These are phyloP conservation scores for Diadumene lineata DNA, from an alignment of 92 coral and sea anemone species.

Conservation along the genomic window DNA sequence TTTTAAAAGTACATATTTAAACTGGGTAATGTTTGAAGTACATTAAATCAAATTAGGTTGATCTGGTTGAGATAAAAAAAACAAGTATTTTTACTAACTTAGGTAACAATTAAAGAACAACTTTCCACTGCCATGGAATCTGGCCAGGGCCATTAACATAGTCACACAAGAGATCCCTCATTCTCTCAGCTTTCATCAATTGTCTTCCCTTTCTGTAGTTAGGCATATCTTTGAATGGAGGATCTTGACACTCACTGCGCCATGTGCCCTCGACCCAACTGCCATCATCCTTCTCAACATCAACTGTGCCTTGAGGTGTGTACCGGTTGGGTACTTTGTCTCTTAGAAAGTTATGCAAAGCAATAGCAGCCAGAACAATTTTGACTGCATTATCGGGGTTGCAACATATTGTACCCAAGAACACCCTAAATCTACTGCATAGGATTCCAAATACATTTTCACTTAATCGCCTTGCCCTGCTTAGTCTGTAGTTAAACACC, in stretches of 20 bases:
- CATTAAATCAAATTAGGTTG: too few species aligned
- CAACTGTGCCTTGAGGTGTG: slow-evolving; percentile 41
- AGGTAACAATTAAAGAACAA: background rate
- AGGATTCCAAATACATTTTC: slow-evolving; percentile 65
- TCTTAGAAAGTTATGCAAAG: slow-evolving; percentile 52
- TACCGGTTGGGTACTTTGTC: slow-evolving; percentile 30
- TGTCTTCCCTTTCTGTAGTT: slow-evolving; percentile 51
- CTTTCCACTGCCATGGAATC: slow-evolving; percentile 69
- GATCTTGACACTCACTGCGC: slow-evolving; percentile 14
- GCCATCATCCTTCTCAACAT: slow-evolving; percentile 21
- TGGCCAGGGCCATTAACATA: slow-evolving; percentile 65
- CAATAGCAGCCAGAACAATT: slow-evolving; percentile 53
- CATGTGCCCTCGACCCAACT: slow-evolving; percentile 16
- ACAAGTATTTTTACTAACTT: too few species aligned
- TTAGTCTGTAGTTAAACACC: slow-evolving; percentile 50
- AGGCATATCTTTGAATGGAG: background rate
- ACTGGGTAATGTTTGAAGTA: too few species aligned
- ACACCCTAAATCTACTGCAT: slow-evolving; percentile 39
- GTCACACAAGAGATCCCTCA: slow-evolving; percentile 50
- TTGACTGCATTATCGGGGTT: slow-evolving; percentile 51
- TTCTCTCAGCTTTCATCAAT: slow-evolving; percentile 43
- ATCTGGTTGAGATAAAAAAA: too few species aligned
- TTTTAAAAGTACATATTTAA: too few species aligned
- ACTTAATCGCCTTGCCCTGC: slow-evolving; percentile 47
- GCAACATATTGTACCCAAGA: slow-evolving; percentile 47